These are phyloP conservation scores for Myotis planiceps DNA, from an alignment of 2,797 vertebrate species.

Conservation along the genomic window DNA sequence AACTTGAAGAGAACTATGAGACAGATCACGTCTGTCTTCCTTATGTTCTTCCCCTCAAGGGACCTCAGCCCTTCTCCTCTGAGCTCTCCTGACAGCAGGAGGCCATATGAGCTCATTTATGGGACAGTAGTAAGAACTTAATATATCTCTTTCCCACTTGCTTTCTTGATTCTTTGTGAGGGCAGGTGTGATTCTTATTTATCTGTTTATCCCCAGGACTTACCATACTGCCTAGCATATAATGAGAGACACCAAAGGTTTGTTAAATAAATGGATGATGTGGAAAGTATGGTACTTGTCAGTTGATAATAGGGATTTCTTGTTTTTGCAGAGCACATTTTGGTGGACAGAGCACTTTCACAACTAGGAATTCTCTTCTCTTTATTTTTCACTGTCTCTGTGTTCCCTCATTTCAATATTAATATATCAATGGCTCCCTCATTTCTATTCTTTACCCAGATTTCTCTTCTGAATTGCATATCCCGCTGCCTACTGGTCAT, in stretches of 20 bases:
- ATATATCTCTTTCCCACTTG: not conserved
- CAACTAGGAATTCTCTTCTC: not conserved
- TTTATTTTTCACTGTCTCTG: not conserved
- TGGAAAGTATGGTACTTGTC: not conserved
- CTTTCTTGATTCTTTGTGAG: not conserved
- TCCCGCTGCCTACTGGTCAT: not conserved
- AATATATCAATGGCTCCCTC: not conserved
- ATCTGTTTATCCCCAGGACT: not conserved
- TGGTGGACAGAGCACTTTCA: not conserved
- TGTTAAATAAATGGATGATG: not conserved
- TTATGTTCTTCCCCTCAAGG: not conserved
- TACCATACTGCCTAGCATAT: not conserved
- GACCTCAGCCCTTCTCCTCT: not conserved
- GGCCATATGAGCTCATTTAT: not conserved
- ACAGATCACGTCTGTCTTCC: not conserved
- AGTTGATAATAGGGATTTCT: not conserved
- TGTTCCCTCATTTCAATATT: not conserved
- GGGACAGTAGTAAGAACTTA: not conserved
- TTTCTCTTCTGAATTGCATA: not conserved
- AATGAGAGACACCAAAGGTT: not conserved
- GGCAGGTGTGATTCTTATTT: not conserved
- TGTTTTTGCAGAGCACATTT: not conserved
- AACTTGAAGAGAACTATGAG: not conserved
- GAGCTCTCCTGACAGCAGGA: not conserved
- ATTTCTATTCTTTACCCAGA: not conserved